phyloP scores from a whole-genome alignment of 2,888 invertebrate genomes.

The Acanthosepion esculentum region DNA sequence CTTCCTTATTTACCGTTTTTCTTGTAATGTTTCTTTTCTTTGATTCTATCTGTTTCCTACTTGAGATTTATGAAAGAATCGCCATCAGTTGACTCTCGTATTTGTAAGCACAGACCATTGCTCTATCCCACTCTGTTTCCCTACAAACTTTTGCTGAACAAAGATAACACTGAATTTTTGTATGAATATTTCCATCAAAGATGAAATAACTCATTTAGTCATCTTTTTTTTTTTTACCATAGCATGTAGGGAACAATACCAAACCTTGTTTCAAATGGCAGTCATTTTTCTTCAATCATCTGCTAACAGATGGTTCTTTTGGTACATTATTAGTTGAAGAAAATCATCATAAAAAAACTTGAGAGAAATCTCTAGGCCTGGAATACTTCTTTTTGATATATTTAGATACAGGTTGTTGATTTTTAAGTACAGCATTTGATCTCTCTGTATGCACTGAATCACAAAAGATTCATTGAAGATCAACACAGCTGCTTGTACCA shows the following conservation, averaged over 20 bases:
- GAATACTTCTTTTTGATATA: background rate
- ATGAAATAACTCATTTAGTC: background rate
- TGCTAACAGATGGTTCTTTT: slow-evolving; percentile 8
- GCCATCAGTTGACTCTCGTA: background rate
- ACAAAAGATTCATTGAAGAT: too few species aligned
- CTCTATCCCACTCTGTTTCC: background rate
- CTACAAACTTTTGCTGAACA: background rate
- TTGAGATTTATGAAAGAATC: slow-evolving; percentile 14
- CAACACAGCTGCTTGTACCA: too few species aligned
- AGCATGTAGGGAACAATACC: background rate
- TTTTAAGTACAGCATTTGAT: too few species aligned
- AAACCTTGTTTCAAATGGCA: background rate
- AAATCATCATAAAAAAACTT: background rate
- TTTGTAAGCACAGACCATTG: background rate
- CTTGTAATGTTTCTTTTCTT: background rate
- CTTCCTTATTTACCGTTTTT: background rate
- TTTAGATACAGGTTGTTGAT: too few species aligned
- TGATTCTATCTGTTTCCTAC: background rate
- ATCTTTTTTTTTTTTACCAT: background rate
- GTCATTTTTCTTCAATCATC: background rate
- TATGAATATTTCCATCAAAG: slow-evolving; percentile 20
- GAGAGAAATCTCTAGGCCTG: background rate
- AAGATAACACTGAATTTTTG: background rate
- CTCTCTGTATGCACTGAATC: too few species aligned
- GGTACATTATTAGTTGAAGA: background rate